These are phyloP conservation scores for Thaumetopoea pityocampa DNA, from an alignment of 1,140 invertebrate species.

Conservation along the genomic window DNA sequence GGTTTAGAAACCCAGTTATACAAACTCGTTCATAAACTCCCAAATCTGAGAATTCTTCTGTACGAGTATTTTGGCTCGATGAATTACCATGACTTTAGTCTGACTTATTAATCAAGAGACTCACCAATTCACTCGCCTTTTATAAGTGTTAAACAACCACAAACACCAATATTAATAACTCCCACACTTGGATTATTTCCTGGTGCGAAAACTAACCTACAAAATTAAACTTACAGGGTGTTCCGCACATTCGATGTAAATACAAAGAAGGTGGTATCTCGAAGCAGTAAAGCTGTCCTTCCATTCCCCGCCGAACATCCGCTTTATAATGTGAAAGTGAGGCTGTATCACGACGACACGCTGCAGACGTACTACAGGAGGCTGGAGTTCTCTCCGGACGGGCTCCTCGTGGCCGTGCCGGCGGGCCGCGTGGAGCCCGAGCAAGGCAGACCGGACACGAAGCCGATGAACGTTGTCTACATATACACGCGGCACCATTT, in stretches of 20 bases:
- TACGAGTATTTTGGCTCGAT: too few species aligned
- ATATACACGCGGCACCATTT: slow-evolving; percentile 86
- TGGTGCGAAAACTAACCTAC: too few species aligned
- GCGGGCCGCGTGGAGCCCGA: slow-evolving; percentile 85
- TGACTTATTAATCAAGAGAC: too few species aligned
- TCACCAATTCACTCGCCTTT: too few species aligned
- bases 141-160: too few species aligned
- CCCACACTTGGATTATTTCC: too few species aligned
- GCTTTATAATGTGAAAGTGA: slow-evolving; percentile 78
- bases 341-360: slow-evolving; percentile 95
- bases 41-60: too few species aligned
- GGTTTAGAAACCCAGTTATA: too few species aligned
- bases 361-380: slow-evolving; percentile 95
- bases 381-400: slow-evolving; percentile 92
- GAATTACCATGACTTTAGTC: too few species aligned
- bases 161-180: too few species aligned
- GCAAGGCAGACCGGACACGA: slow-evolving; percentile 72
- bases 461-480: slow-evolving; percentile 84
- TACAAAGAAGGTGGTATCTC: slow-evolving; percentile 83
- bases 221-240: slow-evolving; percentile 77
- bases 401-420: slow-evolving; percentile 90
- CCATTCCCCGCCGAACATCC: slow-evolving; percentile 78
- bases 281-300: slow-evolving; percentile 82
- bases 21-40: too few species aligned
- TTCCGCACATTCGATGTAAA: slow-evolving; percentile 85